Evolutionary conservation across 2,113 vertebrate species (phyloP).

Genomic region (Limnothrissa miodon): DNA sequence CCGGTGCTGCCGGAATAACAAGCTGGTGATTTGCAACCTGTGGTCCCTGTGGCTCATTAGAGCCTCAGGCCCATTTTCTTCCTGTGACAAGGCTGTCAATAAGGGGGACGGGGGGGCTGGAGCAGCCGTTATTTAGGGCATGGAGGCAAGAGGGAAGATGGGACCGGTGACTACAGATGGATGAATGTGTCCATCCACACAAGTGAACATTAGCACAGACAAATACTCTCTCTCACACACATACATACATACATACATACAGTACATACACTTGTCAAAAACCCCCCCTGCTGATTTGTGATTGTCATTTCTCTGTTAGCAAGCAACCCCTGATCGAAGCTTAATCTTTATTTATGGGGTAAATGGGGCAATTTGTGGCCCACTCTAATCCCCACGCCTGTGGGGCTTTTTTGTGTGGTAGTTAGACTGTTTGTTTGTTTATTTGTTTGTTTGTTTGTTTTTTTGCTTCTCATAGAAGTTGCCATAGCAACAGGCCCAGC

Average conservation of each 20-base stretch:
- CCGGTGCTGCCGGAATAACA: neutral
- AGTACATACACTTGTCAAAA: neutral
- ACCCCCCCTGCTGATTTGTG: neutral
- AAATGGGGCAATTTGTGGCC: neutral
- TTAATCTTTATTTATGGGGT: neutral
- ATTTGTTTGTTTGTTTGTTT: neutral
- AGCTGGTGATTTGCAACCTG: constrained; percentile 13
- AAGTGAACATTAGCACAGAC: neutral
- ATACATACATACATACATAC: too few species aligned
- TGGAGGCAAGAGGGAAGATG: neutral
- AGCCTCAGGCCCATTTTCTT: neutral
- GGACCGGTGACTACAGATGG: neutral
- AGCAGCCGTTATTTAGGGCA: neutral
- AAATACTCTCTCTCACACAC: too few species aligned
- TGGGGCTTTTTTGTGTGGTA: neutral
- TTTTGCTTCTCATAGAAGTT: neutral
- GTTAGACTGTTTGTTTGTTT: neutral
- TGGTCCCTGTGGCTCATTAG: neutral
- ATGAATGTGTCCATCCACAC: neutral
- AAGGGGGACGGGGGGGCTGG: neutral
- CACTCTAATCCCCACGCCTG: neutral
- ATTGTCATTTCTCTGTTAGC: neutral
- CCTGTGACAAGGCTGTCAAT: constrained; percentile 2
- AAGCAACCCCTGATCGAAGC: neutral
- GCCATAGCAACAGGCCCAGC: neutral